phyloP scores from a whole-genome alignment of 2,888 invertebrate species.

The Caenorhabditis macrosperma region DNA sequence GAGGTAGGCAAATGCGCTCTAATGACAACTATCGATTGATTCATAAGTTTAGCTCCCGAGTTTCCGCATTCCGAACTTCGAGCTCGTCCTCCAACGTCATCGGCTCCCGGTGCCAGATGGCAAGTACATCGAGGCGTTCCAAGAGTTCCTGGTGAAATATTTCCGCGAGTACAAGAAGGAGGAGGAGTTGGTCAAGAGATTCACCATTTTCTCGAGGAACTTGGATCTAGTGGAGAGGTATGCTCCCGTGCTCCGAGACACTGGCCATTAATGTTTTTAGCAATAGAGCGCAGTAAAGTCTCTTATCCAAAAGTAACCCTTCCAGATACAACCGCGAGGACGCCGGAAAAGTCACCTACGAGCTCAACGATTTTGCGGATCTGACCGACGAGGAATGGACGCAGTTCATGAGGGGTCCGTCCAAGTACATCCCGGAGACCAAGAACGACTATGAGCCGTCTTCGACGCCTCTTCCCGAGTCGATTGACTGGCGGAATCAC shows the following conservation, averaged over 20 bases:
- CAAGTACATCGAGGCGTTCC: conserved; percentile 23
- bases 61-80: conserved; percentile 17
- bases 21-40: no score
- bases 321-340: conserved; percentile 33
- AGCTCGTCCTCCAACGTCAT: conserved; percentile 11
- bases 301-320: no score
- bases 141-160: conserved; percentile 21
- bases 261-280: no score
- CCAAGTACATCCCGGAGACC: not conserved
- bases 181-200: conserved; percentile 21
- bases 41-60: conserved; percentile 20
- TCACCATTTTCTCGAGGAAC: conserved; percentile 35
- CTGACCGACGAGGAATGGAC: conserved; percentile 37
- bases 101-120: conserved; percentile 12
- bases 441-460: no score
- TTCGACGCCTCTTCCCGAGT: conserved; percentile 1
- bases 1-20: no score
- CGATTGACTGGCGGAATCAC: conserved; percentile 38
- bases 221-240: conserved; percentile 38
- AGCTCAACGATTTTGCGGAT: conserved; percentile 41
- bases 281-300: not conserved
- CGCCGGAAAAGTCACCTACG: conserved; percentile 29
- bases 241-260: not conserved
- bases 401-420: conserved; percentile 8
- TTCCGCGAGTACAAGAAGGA: conserved; percentile 21